Base-by-base conservation (phyloP, 2,888 invertebrate genomes). In the Auanema sp. region DNA sequence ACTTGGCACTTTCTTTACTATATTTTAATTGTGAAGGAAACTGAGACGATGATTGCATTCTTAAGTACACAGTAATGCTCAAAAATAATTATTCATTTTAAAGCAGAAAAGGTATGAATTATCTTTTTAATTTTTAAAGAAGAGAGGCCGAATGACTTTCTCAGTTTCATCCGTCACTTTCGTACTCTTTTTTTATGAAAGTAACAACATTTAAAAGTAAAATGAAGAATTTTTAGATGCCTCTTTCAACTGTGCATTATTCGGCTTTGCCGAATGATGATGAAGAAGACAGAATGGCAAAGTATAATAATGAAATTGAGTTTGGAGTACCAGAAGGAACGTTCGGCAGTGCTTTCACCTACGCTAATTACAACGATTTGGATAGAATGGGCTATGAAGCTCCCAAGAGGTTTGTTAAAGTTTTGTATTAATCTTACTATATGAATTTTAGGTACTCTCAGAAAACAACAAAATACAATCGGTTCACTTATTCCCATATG, bases 281-380 rank as follows among this genome's bases (percentile, higher is more conserved):
- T 25, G 64, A 59, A 44, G 65, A 66, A 16, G 57, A 40, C 25
- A 60, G 40, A 18, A n/a, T 55, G 3, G 63, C 59, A 57, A 58
- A 61, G 33, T 57, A 42, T 50, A 11, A 60, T 16, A 60, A 63
- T 53, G 23, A 62, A 43, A 72, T 71, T 60, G 66, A 72, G 24
- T 72, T 63, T 51, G 72, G 72, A 25, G 62, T 64, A 64, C 68
- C 70, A 1, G 71, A 71, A 16, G 75, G 73, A 12, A 69, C 73
- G 3, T 76, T 71, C 54, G 64, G 71, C 41, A 71, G 71, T 10
- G 72, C 64, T 10, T 76, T 76, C 58, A 76, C 74, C n/a, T 76
- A 76, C 60, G 76, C 76, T 10, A 69, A 67, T 1, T 76, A 76
- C 64, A 75, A 75, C 64, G 74, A 76, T 60, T 60, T 76, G n/a